Evolutionary conservation across 2,888 invertebrate genomes (phyloP), one percentile per base, ranked within the genome.

Genomic region (Heliconius hortense): DNA sequence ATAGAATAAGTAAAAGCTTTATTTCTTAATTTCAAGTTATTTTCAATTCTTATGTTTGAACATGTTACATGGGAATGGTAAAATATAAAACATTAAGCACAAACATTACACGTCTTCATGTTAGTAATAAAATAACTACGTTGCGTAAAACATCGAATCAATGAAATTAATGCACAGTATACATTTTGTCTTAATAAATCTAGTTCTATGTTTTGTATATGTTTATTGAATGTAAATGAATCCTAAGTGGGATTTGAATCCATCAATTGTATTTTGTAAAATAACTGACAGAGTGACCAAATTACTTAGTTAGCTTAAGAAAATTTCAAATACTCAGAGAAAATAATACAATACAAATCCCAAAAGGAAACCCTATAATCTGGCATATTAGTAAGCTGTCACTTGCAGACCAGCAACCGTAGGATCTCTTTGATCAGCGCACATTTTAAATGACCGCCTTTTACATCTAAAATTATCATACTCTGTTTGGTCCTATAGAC

Each of bases 361-460:
- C 76, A 78, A 77, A 78, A 79, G 75, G 77, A 77, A 72, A 75
- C 74, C 73, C 39, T 84, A 89, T 88, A 90, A 90, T 88, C 86
- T 82, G 85, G 90, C 86, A 88, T 91, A 92, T 92, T 90, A 92
- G 89, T 88, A 86, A 82, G 82, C 82, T 86, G 90, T 91, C 91
- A 89, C 83, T 88, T 88, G 86, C 85, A 83, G 85, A 87, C 84
- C 87, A 82, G 81, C 81, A 83, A 82, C 82, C 82, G 83, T 84
- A 80, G 81, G 80, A 82, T 78, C 81, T 81, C 91, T 91, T 91
- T 93, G 93, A 93, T 92, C 92, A 89, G 78, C 80, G 81, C 80
- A 81, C 82, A 82, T 84, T 87, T 89, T 88, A 90, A 90, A 90
- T 86, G 88, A 89, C 84, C 81, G 87, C 86, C 88, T 87, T 89